These are phyloP conservation scores for Amphibalanus amphitrite DNA, from an alignment of 1,140 invertebrate genomes.

Conservation along the genomic window DNA sequence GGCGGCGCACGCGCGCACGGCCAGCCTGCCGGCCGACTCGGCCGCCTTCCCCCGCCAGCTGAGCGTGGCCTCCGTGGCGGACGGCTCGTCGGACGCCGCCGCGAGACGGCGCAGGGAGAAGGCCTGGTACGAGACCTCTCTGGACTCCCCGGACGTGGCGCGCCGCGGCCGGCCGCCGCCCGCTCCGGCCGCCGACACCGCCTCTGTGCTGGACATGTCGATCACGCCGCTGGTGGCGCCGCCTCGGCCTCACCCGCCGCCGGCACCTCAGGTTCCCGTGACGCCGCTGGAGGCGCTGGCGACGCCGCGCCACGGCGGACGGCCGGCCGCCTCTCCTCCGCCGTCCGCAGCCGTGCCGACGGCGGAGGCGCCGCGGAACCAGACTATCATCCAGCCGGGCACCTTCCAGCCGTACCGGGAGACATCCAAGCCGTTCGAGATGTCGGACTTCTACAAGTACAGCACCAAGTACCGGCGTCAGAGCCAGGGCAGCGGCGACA, in stretches of 20 bases:
- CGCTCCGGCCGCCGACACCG: constrained; percentile 5
- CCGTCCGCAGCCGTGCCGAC: constrained; percentile 10
- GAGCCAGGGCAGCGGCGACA: constrained; percentile 18
- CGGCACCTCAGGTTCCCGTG: neutral
- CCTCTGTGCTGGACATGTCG: constrained; percentile 3
- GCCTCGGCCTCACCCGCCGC: constrained; percentile 9
- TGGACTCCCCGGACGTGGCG: constrained; percentile 35
- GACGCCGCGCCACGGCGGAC: constrained; percentile 9
- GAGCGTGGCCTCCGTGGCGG: constrained; percentile 16
- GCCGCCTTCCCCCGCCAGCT: constrained; percentile 4
- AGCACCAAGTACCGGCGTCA: constrained; percentile 71
- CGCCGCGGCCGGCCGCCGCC: constrained; percentile 2
- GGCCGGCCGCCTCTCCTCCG: neutral
- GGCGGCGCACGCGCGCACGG: neutral
- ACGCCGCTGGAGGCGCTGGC: neutral
- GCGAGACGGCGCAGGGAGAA: constrained; percentile 31
- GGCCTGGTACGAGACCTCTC: constrained; percentile 53
- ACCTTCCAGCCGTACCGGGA: constrained; percentile 82
- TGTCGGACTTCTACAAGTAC: constrained; percentile 94
- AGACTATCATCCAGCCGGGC: constrained; percentile 64
- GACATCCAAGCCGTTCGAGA: constrained; percentile 87
- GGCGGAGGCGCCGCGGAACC: constrained; percentile 29
- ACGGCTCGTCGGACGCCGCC: constrained; percentile 20
- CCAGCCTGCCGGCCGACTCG: constrained; percentile 1
- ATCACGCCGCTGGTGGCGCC: neutral